phyloP scores from a whole-genome alignment of 92 coral and sea anemone species.

The Galaxea fascicularis region DNA sequence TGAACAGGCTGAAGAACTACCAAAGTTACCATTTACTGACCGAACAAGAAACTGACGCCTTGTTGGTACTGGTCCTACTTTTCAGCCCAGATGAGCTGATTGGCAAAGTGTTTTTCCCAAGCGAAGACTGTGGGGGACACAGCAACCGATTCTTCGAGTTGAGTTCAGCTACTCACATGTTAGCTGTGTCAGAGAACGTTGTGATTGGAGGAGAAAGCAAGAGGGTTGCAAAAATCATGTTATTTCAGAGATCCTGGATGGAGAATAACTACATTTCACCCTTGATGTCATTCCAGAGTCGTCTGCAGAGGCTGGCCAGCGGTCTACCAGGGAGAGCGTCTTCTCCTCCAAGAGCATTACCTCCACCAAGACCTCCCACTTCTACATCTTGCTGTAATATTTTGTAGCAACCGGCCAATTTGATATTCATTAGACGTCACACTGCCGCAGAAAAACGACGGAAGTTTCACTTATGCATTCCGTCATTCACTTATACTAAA shows the following conservation, averaged over 20 bases:
- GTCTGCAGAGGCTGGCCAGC: conserved; percentile 32
- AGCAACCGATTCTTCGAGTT: conserved; percentile 34
- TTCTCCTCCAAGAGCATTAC: not conserved
- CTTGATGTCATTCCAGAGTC: conserved; percentile 15
- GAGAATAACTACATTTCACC: conserved; percentile 27
- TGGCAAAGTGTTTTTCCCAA: conserved; percentile 37
- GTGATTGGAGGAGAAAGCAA: conserved; percentile 54
- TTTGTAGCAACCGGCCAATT: not conserved
- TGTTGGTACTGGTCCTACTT: conserved; percentile 32
- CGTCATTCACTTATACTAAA: too few species aligned
- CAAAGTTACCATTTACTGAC: conserved; percentile 19
- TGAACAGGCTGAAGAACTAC: conserved; percentile 24
- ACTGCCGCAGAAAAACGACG: too few species aligned
- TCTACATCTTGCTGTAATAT: not conserved
- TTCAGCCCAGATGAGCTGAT: conserved; percentile 47
- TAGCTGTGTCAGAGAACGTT: conserved; percentile 45
- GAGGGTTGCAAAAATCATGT: conserved; percentile 41
- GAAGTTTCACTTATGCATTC: too few species aligned
- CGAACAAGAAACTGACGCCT: conserved; percentile 31
- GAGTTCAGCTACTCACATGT: conserved; percentile 32
- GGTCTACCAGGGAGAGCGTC: conserved; percentile 31
- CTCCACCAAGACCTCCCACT: conserved; percentile 10
- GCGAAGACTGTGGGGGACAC: conserved; percentile 38
- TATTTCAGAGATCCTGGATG: conserved; percentile 33
- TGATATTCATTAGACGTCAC: not conserved